Conservation (phyloP, 2,113 vertebrate species). For the Asarcornis scutulata region DNA sequence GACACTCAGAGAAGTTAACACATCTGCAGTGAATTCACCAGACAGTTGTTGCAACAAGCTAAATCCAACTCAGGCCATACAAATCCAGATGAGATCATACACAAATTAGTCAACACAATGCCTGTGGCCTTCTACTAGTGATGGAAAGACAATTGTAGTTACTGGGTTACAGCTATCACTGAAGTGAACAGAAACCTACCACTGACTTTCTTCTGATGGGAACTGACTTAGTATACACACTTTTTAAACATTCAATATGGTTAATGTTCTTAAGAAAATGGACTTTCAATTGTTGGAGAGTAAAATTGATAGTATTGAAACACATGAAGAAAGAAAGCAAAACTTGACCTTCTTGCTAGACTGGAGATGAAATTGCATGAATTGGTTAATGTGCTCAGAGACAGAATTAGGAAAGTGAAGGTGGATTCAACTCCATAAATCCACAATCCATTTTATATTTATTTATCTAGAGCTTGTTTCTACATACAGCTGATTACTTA, state of each 20-base stretch:
- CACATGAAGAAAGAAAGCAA: neutral
- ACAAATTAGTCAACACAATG: neutral
- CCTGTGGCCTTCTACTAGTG: neutral
- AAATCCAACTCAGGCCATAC: neutral
- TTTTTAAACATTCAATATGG: neutral
- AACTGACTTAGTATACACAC: neutral
- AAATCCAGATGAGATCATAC: neutral
- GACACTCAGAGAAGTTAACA: neutral
- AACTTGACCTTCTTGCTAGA: neutral
- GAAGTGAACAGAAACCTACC: neutral
- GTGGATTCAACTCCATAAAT: neutral
- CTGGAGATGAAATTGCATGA: neutral
- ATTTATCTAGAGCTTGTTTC: neutral
- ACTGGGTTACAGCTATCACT: neutral
- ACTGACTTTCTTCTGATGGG: neutral
- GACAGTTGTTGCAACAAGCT: neutral
- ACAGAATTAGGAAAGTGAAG: neutral
- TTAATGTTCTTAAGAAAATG: neutral
- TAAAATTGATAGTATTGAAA: neutral
- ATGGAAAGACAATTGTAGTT: neutral
- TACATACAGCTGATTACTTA: neutral
- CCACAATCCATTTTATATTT: neutral
- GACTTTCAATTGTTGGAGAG: neutral
- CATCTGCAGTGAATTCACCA: neutral
- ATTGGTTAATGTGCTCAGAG: neutral